phyloP scores from a whole-genome alignment of 2,113 vertebrate species.

The Pyxicephalus adspersus region DNA sequence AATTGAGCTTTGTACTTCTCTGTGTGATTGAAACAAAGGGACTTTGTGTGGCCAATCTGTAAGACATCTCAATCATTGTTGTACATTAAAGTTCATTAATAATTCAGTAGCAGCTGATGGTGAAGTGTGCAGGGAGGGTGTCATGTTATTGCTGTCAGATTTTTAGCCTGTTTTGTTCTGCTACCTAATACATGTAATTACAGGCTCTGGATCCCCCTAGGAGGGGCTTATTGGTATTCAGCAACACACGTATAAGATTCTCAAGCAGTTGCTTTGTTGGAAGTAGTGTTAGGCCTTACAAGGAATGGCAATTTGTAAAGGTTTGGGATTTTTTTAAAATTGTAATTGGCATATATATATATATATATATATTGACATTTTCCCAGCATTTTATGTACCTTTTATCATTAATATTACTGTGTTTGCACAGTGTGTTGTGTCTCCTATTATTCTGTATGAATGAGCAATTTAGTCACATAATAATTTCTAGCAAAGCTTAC shows the following conservation, averaged over 20 bases:
- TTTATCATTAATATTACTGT: too few species aligned
- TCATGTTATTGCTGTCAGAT: slow-evolving; percentile 27
- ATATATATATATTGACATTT: too few species aligned
- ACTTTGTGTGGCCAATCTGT: slow-evolving; percentile 35
- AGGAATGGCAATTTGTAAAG: too few species aligned
- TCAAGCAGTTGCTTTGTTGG: background rate
- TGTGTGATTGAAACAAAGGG: slow-evolving; percentile 23
- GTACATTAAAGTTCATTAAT: slow-evolving; percentile 45
- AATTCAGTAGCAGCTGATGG: slow-evolving; percentile 55
- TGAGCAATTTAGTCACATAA: too few species aligned
- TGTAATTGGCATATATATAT: too few species aligned
- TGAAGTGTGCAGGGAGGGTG: slow-evolving; percentile 25
- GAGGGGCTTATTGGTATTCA: background rate
- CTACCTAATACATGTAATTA: slow-evolving; percentile 48
- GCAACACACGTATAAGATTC: background rate
- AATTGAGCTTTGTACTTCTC: slow-evolving; percentile 11
- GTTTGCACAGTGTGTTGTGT: too few species aligned
- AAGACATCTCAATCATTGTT: slow-evolving; percentile 50
- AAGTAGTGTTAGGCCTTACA: background rate
- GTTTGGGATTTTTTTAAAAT: too few species aligned
- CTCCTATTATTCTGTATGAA: too few species aligned
- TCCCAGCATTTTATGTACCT: too few species aligned
- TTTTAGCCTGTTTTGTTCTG: slow-evolving; percentile 6
- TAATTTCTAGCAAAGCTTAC: too few species aligned
- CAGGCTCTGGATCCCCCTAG: background rate